phyloP scores from a whole-genome alignment of 2,797 vertebrate species.

The Uromys caudimaculatus region DNA sequence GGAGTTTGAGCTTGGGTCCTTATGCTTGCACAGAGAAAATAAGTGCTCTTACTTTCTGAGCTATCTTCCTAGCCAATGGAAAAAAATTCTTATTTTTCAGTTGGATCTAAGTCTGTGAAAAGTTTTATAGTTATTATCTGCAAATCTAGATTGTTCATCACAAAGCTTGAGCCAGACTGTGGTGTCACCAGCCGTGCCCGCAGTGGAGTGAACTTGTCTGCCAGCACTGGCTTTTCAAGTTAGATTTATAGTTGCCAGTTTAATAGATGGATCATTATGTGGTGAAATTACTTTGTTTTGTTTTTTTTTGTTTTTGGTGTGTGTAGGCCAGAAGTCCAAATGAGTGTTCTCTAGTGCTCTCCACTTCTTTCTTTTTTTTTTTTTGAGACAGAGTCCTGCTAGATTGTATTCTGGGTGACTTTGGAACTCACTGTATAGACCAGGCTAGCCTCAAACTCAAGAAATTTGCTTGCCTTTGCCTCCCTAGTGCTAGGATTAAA shows the following conservation, averaged over 20 bases:
- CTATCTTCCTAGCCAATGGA: not conserved
- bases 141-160: constrained; percentile 19
- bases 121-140: constrained; percentile 36
- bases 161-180: constrained; percentile 36
- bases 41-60: not conserved
- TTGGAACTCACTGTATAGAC: not conserved
- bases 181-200: constrained; percentile 9
- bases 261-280: not conserved
- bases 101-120: constrained; percentile 17
- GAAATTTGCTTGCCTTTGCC: not conserved
- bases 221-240: constrained; percentile 53
- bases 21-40: not conserved
- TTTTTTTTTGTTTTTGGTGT: constrained; percentile 56
- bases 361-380: not conserved
- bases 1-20: not conserved
- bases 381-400: not conserved
- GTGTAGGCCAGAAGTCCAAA: not conserved
- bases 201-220: not conserved
- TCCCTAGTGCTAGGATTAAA: not conserved
- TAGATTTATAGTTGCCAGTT: constrained; percentile 46
- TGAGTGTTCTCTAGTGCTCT: not conserved
- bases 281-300: constrained; percentile 60
- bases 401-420: not conserved
- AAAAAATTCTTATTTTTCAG: not conserved
- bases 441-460: not conserved